phyloP scores from a whole-genome alignment of 23 tunicate species.

The Phallusia fumigata region DNA sequence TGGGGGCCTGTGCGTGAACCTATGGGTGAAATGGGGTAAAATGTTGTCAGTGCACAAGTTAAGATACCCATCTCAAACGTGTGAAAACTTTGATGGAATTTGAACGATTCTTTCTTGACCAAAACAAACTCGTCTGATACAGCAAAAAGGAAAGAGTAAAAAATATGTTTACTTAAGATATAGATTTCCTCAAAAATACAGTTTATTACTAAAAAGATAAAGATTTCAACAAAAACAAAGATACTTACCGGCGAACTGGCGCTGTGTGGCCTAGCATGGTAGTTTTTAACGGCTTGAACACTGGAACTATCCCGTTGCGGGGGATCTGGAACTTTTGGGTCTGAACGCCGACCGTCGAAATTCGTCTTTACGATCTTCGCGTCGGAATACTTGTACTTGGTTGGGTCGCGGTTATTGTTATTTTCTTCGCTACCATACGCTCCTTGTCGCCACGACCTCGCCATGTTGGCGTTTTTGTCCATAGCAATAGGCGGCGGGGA shows the following conservation, averaged over 20 bases:
- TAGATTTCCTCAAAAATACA: too few relatives aligned
- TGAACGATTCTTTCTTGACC: too few relatives aligned
- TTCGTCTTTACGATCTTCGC: conserved; percentile 51
- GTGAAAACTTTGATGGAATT: too few relatives aligned
- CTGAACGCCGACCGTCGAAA: conserved; percentile 7
- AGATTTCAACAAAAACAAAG: too few relatives aligned
- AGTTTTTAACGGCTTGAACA: conserved; percentile 42
- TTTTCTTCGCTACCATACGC: background rate
- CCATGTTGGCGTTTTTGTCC: background rate
- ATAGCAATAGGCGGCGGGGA: conserved; percentile 10
- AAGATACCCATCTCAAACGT: too few relatives aligned
- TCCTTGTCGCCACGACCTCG: background rate
- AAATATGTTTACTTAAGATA: too few relatives aligned
- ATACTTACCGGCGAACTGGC: conserved; percentile 24
- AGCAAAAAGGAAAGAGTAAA: too few relatives aligned
- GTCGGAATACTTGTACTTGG: conserved; percentile 28
- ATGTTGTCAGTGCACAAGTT: too few relatives aligned
- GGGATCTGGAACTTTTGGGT: conserved; percentile 42
- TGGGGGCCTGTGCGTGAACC: too few relatives aligned
- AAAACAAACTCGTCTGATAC: too few relatives aligned
- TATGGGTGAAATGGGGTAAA: too few relatives aligned
- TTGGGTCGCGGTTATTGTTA: background rate
- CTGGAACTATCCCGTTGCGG: conserved; percentile 54
- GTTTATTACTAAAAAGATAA: too few relatives aligned
- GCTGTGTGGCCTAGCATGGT: conserved; percentile 11